Percentiles rank a stretch among this genome's conserved stretches.
These are phyloP conservation scores for Dryococelus australis DNA, from an alignment of 2,888 invertebrate genomes.

Conservation along the genomic window DNA sequence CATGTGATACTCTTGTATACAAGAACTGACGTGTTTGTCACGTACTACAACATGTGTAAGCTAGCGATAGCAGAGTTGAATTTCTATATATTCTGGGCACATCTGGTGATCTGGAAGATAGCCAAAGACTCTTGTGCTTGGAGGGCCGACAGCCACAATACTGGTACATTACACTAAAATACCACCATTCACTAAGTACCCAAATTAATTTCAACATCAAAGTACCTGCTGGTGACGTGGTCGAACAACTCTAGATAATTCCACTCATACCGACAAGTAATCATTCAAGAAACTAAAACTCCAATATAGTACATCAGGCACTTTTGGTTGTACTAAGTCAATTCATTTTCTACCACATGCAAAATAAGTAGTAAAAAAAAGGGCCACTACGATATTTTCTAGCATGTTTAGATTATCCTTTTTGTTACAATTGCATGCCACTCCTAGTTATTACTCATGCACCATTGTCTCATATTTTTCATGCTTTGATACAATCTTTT, in stretches of 20 bases:
- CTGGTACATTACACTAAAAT: background rate
- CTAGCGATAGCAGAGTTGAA: background rate
- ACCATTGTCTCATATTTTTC: background rate
- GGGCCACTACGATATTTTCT: background rate
- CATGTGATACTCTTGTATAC: no score
- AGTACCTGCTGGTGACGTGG: background rate
- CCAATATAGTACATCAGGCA: background rate
- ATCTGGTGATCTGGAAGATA: background rate
- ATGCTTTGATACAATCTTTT: background rate
- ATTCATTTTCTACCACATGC: background rate
- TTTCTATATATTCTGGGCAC: background rate
- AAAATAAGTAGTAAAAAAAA: background rate
- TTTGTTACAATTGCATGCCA: background rate
- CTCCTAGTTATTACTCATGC: background rate
- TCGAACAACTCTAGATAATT: background rate
- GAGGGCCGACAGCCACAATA: background rate
- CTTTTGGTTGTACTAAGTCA: background rate
- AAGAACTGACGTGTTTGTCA: no score
- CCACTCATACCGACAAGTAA: background rate
- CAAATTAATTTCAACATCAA: background rate
- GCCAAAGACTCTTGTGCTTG: constrained; percentile 2
- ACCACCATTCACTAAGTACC: background rate
- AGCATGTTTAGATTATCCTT: constrained; percentile 3
- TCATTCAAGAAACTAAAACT: background rate
- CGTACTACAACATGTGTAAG: no score